Percentiles rank a stretch among this genome's conserved stretches.
Conservation (phyloP, 2,797 vertebrate genomes). For the Brachyrhaphis roseni region DNA sequence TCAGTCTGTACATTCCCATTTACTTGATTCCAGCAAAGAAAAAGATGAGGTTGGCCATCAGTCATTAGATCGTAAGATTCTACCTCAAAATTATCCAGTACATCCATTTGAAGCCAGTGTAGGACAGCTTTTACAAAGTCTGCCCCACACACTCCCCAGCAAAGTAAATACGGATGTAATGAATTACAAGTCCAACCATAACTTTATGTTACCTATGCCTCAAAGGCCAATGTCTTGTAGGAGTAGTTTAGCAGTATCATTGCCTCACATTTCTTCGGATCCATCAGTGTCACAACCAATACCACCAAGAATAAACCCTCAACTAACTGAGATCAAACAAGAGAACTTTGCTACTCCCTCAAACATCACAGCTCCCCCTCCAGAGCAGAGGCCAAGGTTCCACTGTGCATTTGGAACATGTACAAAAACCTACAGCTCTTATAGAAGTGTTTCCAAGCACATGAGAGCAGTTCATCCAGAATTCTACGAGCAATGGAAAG, state of each 20-base stretch:
- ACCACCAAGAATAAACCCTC: slow-evolving; percentile 52
- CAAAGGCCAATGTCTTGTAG: slow-evolving; percentile 46
- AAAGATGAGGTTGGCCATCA: slow-evolving; percentile 20
- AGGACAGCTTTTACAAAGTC: slow-evolving; percentile 50
- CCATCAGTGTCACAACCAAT: slow-evolving; percentile 64
- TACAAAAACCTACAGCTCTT: slow-evolving; percentile 89
- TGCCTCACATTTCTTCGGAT: slow-evolving; percentile 38
- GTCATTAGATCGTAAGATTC: slow-evolving; percentile 22
- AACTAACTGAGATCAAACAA: slow-evolving; percentile 46
- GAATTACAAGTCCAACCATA: slow-evolving; percentile 48
- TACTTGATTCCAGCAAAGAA: slow-evolving; percentile 37
- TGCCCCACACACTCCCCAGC: slow-evolving; percentile 51
- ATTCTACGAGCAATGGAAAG: slow-evolving; percentile 91
- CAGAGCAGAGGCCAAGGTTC: slow-evolving; percentile 81
- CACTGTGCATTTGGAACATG: slow-evolving; percentile 91
- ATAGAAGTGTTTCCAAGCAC: slow-evolving; percentile 93
- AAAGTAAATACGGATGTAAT: slow-evolving; percentile 46
- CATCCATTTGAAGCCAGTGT: slow-evolving; percentile 61
- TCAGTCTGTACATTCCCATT: slow-evolving; percentile 45
- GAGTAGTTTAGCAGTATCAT: slow-evolving; percentile 35
- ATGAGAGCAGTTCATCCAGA: slow-evolving; percentile 93
- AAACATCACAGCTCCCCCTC: slow-evolving; percentile 18
- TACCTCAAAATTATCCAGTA: slow-evolving; percentile 41
- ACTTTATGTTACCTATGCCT: slow-evolving; percentile 30
- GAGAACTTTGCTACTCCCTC: slow-evolving; percentile 45